Base-by-base conservation (phyloP, 2,113 vertebrate species). In the Lynx canadensis region DNA sequence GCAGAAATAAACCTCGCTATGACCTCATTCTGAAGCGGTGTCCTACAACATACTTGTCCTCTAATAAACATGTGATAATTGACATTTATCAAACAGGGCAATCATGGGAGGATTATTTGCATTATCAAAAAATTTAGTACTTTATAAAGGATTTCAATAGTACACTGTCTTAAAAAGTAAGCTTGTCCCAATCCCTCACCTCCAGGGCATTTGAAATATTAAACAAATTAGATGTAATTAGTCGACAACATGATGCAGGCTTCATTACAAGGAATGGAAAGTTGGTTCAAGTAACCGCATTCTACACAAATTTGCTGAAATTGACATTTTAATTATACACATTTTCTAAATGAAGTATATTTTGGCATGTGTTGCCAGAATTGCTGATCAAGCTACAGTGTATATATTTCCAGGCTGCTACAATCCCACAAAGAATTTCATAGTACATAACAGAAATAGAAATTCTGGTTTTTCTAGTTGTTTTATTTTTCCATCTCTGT, bases 391-490 rank as follows among this genome's bases (percentile, higher is more conserved):
- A 55, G n/a, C 38, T 50, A 88, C 27, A 60, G 4, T 36, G 65
- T 81, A 18, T 84, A 33, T 91, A 95, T 89, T 95, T 95, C 52
- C 66, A 98, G 74, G 55, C 13, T 78, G 36, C 76, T 85, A 85
- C 36, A 94, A 94, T 89, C 96, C 29, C 80, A 65, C 81, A 81
- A 94, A 76, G 78, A 92, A 95, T 92, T 69, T 97, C 31, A 87
- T 69, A 91, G 48, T 66, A 2, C 50, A 33, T 84, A 98, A 97
- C 55, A 91, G 82, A 96, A 97, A 95, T 52, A 78, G 69, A 93
- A 94, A 82, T 38, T 25, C 83, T 96, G 1, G 0, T 29, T 31
- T 89, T 96, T 86, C 95, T 14, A 12, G 12, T 69, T 94, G 41
- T 57, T 89, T 96, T 92, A 21, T 85, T 94, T 96, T 91, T 57